Percentiles rank a stretch among this genome's conserved stretches.
These are phyloP conservation scores for Lineus longissimus DNA, from an alignment of 1,140 invertebrate genomes.

Conservation along the genomic window DNA sequence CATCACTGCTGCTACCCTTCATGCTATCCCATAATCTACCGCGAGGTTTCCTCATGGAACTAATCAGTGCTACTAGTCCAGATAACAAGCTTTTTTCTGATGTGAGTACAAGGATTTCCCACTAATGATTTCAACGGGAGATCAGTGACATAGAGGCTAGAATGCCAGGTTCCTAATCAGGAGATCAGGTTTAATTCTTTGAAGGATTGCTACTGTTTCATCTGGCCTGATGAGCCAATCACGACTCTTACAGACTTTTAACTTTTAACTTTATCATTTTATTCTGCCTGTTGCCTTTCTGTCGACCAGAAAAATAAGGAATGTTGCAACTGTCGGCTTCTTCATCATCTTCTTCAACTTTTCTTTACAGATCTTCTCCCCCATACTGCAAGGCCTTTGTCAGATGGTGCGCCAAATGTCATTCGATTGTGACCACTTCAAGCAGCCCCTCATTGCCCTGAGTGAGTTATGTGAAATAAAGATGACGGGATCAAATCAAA, in stretches of 20 bases:
- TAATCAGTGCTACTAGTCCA: constrained; percentile 60
- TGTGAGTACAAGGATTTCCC: constrained; percentile 47
- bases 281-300: no score
- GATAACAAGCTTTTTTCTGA: constrained; percentile 60
- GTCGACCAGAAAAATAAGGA: no score
- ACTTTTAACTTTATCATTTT: no score
- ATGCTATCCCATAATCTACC: constrained; percentile 65
- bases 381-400: constrained; percentile 67
- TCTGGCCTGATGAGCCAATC: no score
- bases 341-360: no score
- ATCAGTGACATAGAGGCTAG: no score
- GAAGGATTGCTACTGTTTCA: no score
- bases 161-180: no score
- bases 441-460: constrained; percentile 64
- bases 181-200: no score
- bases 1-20: constrained; percentile 61
- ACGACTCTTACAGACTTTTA: no score
- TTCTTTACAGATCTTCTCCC: constrained; percentile 59
- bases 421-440: constrained; percentile 68
- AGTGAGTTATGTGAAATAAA: constrained; percentile 71
- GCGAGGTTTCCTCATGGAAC: constrained; percentile 65
- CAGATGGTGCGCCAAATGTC: constrained; percentile 67
- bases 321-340: no score
- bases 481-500: constrained; percentile 56
- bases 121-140: no score